phyloP scores from a whole-genome alignment of 2,113 vertebrate species.

The Propithecus coquereli region DNA sequence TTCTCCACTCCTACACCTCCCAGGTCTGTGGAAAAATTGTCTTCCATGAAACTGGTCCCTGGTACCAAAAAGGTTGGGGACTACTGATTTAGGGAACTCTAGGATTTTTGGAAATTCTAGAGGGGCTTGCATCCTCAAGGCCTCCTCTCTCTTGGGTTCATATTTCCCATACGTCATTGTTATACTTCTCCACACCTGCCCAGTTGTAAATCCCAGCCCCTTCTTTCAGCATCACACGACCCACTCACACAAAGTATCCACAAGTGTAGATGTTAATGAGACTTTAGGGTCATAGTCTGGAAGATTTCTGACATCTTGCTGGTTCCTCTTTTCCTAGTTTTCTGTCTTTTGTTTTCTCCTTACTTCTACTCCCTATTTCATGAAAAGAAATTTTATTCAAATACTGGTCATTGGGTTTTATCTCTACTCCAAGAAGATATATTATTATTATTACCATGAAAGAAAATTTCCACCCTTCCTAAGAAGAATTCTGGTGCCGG shows the following conservation, averaged over 20 bases:
- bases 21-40: no score
- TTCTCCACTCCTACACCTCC: no score
- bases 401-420: background rate
- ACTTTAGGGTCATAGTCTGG: background rate
- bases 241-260: background rate
- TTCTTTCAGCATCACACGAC: background rate
- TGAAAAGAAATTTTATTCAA: background rate
- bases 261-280: background rate
- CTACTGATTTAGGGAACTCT: background rate
- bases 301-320: background rate
- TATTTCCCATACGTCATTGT: background rate
- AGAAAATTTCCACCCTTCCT: background rate
- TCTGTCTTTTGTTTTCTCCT: background rate
- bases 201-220: background rate
- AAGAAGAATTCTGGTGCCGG: constrained; percentile 9
- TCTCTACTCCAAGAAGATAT: background rate
- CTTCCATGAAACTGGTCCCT: no score
- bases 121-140: background rate
- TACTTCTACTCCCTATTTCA: background rate
- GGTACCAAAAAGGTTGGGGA: no score
- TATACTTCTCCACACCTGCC: background rate
- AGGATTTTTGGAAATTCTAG: background rate
- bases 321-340: background rate
- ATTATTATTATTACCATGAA: background rate
- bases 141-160: background rate